Percentiles rank a stretch among this genome's conserved stretches.
These are phyloP conservation scores for Emydoidea blandingii DNA, from an alignment of 2,797 vertebrate genomes.

Conservation along the genomic window DNA sequence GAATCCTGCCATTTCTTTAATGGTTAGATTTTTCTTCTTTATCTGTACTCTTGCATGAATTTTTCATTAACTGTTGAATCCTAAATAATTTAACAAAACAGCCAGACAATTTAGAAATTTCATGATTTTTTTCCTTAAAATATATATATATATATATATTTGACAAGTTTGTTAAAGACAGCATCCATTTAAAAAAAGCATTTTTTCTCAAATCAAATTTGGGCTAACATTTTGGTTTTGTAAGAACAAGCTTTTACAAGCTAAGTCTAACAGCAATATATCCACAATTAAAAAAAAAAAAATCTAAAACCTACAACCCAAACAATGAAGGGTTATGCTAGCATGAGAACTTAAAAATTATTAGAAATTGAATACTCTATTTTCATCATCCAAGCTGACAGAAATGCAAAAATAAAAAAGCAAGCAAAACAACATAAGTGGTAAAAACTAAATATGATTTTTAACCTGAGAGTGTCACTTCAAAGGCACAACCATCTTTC, in stretches of 20 bases:
- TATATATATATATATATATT: neutral
- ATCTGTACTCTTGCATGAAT: neutral
- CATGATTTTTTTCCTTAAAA: neutral
- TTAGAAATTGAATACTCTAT: neutral
- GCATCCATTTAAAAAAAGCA: neutral
- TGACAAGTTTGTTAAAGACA: accelerated
- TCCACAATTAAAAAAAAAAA: neutral
- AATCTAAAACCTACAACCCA: neutral
- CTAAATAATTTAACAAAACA: conserved; percentile 43
- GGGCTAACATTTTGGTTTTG: neutral
- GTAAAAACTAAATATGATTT: neutral
- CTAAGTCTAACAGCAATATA: neutral
- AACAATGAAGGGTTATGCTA: neutral
- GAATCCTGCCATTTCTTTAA: conserved; percentile 89
- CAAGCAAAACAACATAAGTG: neutral
- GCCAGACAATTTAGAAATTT: neutral
- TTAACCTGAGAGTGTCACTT: neutral
- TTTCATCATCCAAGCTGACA: neutral
- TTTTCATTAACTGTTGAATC: conserved; percentile 60
- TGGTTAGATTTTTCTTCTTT: neutral
- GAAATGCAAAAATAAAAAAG: neutral
- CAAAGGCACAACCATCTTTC: neutral
- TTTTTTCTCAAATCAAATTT: neutral
- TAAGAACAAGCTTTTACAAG: neutral
- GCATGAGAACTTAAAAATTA: neutral